Conservation (phyloP, 2,888 invertebrate genomes). For the Leucophenga maculata region DNA sequence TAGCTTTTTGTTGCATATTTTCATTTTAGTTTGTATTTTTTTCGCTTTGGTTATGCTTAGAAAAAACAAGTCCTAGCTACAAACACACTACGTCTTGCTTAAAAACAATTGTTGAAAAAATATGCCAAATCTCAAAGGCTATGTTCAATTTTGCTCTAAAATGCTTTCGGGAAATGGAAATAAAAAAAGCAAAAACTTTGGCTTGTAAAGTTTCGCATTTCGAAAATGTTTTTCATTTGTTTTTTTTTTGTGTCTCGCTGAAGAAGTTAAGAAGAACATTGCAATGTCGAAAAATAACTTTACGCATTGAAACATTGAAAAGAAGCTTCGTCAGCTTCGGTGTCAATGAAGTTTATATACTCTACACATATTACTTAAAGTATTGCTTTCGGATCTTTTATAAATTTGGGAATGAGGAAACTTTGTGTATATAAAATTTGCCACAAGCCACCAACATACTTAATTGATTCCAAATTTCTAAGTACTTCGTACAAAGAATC, state of each 20-base stretch:
- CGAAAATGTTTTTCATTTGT: too few species aligned
- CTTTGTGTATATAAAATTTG: too few species aligned
- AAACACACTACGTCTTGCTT: neutral
- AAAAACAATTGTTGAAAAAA: neutral
- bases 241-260: too few species aligned
- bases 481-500: too few species aligned
- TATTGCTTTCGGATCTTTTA: too few species aligned
- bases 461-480: too few species aligned
- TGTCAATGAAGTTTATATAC: neutral
- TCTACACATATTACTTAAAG: too few species aligned
- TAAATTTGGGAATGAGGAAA: too few species aligned
- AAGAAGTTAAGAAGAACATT: neutral
- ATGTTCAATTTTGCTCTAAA: conserved; percentile 20
- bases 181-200: conserved; percentile 24
- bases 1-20: conserved; percentile 30
- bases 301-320: neutral
- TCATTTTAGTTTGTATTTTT: neutral
- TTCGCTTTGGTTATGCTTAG: neutral
- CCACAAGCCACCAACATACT: too few species aligned
- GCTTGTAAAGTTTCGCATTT: conserved; percentile 5
- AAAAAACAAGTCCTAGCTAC: neutral
- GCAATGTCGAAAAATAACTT: conserved; percentile 11
- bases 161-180: conserved; percentile 20
- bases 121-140: conserved; percentile 15
- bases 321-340: too few species aligned